These are phyloP conservation scores for Bicyclus anynana DNA, from an alignment of 1,140 invertebrate species.

Conservation along the genomic window DNA sequence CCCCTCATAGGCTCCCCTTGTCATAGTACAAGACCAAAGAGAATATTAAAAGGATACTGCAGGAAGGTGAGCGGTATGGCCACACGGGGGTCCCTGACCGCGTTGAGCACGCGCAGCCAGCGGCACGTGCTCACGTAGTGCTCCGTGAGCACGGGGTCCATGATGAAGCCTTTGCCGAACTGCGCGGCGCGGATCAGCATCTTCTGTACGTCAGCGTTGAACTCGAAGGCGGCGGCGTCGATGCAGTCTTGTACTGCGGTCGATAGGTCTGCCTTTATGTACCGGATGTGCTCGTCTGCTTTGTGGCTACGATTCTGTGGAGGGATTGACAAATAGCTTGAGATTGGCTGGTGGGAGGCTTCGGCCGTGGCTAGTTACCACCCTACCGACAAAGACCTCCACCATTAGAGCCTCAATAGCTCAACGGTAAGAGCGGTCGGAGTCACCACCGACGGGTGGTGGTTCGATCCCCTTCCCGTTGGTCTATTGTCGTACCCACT, in stretches of 20 bases:
- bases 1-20: too few species aligned
- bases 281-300: conserved; percentile 94
- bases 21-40: too few species aligned
- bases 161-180: conserved; percentile 95
- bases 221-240: conserved; percentile 93
- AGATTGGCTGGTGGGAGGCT: too few species aligned
- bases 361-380: too few species aligned
- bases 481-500: too few species aligned
- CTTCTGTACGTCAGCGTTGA: conserved; percentile 91
- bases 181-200: conserved; percentile 93
- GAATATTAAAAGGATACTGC: conserved; percentile 87
- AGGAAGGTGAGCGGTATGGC: conserved; percentile 94
- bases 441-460: too few species aligned
- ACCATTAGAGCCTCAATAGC: too few species aligned
- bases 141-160: conserved; percentile 84
- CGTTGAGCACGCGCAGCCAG: conserved; percentile 92
- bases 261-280: conserved; percentile 89
- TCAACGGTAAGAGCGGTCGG: too few species aligned
- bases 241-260: conserved; percentile 93
- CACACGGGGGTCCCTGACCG: conserved; percentile 90
- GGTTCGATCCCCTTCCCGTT: too few species aligned
- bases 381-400: too few species aligned
- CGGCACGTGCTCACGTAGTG: conserved; percentile 93
- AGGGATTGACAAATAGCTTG: neutral
- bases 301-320: conserved; percentile 90